These are phyloP conservation scores for Tholera decimalis DNA, from an alignment of 2,888 invertebrate species.

Conservation along the genomic window DNA sequence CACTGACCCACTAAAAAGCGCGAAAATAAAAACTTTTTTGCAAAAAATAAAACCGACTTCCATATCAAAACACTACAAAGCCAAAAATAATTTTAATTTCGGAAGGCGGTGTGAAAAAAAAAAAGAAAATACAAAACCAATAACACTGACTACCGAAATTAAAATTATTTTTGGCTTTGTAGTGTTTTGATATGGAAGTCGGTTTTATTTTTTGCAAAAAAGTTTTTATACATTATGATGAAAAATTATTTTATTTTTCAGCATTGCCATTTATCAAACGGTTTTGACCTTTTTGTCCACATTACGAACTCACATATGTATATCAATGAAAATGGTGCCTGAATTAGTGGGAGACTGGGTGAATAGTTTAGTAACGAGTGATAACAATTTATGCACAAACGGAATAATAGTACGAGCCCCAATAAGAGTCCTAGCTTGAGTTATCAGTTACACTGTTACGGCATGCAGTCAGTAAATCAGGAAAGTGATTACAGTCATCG, in stretches of 20 bases:
- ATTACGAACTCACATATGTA: slow-evolving; percentile 42
- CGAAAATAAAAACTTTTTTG: too few relatives aligned
- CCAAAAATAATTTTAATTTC: too few relatives aligned
- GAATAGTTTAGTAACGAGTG: slow-evolving; percentile 16
- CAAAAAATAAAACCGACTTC: too few relatives aligned
- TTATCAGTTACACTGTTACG: slow-evolving; percentile 53
- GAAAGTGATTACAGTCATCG: slow-evolving; percentile 57
- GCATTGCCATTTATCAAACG: slow-evolving; percentile 46
- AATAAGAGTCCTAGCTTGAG: slow-evolving; percentile 28
- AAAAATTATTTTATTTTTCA: slow-evolving; percentile 60
- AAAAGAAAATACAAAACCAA: too few relatives aligned
- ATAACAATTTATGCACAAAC: slow-evolving; percentile 18
- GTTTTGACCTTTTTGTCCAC: slow-evolving; percentile 29
- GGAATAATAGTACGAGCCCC: slow-evolving; percentile 39
- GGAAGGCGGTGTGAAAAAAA: too few relatives aligned
- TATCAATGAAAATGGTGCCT: slow-evolving; percentile 36
- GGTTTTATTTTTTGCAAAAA: too few relatives aligned
- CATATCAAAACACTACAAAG: too few relatives aligned
- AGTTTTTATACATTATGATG: slow-evolving; percentile 66
- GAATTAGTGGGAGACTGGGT: slow-evolving; percentile 14
- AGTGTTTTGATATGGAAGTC: too few relatives aligned
- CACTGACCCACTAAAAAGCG: too few relatives aligned
- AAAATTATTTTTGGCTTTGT: too few relatives aligned
- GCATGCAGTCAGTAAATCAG: slow-evolving; percentile 54
- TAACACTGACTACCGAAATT: too few relatives aligned